Evolutionary conservation across 1,140 invertebrate species (phyloP).

Genomic region (Callitettix versicolor): DNA sequence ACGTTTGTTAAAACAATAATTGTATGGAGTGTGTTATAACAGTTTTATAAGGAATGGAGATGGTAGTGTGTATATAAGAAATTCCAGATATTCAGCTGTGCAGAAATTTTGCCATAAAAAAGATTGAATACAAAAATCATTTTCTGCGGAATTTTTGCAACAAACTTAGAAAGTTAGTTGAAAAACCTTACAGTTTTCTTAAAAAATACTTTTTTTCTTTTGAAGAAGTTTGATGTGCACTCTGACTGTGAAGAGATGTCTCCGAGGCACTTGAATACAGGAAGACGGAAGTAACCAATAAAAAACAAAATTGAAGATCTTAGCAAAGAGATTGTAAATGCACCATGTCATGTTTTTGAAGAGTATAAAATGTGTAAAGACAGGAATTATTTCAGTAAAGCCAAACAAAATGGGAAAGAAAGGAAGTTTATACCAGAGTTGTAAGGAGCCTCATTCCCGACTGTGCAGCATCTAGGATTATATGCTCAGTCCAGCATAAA

Average conservation of each 20-base stretch:
- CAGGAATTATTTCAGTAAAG: conserved; percentile 6
- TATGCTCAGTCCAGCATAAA: neutral
- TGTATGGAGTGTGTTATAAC: conserved; percentile 28
- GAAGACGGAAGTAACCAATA: neutral
- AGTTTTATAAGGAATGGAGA: conserved; percentile 29
- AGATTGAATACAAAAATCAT: conserved; percentile 16
- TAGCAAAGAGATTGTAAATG: conserved; percentile 4
- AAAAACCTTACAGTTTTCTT: conserved; percentile 1
- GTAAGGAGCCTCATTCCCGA: conserved; percentile 1
- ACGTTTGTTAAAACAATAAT: conserved; percentile 27
- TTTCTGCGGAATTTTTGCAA: conserved; percentile 17
- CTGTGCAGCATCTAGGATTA: neutral
- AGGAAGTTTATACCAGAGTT: neutral
- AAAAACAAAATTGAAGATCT: neutral
- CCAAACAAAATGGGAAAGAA: neutral
- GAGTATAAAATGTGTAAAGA: conserved; percentile 13
- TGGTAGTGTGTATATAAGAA: conserved; percentile 25
- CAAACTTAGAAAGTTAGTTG: conserved; percentile 15
- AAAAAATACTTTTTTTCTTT: conserved; percentile 15
- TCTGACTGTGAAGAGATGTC: neutral
- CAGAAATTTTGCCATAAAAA: conserved; percentile 37
- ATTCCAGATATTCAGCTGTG: conserved; percentile 21
- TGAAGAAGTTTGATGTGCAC: conserved; percentile 1
- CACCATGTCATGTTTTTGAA: conserved; percentile 1
- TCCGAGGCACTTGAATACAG: neutral